Conservation (phyloP, 2,113 vertebrate species). For the Tetrax tetrax region DNA sequence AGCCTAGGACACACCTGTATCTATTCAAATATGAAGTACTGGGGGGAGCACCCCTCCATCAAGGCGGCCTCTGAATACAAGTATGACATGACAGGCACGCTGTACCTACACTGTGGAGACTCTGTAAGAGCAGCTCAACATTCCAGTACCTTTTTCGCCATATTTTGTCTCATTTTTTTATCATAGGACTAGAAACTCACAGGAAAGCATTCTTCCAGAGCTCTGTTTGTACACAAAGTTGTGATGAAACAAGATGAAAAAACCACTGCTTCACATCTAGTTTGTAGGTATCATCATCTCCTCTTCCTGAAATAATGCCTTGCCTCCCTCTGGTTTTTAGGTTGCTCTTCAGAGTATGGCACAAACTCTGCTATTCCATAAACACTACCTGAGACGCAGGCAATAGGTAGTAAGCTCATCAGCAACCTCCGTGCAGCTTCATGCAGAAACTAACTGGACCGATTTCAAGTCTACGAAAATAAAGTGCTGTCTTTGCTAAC, state of each 20-base stretch:
- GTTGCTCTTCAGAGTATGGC: not conserved
- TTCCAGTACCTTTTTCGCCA: not conserved
- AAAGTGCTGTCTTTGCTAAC: not conserved
- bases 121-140: not conserved
- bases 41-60: not conserved
- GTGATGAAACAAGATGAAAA: not conserved
- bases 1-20: not conserved
- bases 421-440: not conserved
- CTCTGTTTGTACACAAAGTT: not conserved
- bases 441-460: not conserved
- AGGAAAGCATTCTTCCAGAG: not conserved
- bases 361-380: not conserved
- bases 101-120: not conserved
- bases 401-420: no score
- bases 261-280: fast-evolving
- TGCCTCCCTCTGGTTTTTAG: not conserved
- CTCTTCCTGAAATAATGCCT: not conserved
- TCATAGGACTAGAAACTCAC: not conserved
- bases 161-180: not conserved
- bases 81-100: not conserved
- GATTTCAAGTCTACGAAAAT: not conserved
- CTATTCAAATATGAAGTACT: fast-evolving
- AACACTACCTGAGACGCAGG: not conserved
- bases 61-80: not conserved
- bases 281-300: not conserved